Conservation (phyloP, 2,113 vertebrate genomes). For the Tinamus guttatus region DNA sequence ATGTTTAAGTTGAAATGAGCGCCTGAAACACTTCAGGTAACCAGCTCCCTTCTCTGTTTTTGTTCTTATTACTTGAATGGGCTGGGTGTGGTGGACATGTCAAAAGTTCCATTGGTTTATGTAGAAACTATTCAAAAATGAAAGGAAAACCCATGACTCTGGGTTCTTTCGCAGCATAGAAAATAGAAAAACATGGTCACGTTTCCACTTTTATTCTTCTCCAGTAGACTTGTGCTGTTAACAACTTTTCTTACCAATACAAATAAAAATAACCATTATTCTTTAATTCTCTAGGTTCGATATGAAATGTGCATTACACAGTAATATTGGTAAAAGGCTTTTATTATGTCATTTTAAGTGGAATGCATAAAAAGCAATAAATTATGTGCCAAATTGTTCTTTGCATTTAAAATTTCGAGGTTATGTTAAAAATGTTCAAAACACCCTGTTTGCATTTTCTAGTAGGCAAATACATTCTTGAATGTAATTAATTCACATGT, state of each 20-base stretch:
- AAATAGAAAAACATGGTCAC: not conserved
- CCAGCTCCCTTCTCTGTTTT: not conserved
- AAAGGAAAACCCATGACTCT: not conserved
- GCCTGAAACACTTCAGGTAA: slow-evolving; percentile 37
- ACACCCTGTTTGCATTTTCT: not conserved
- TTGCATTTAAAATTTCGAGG: not conserved
- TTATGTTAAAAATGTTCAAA: not conserved
- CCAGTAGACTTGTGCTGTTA: not conserved
- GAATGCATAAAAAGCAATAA: slow-evolving; percentile 50
- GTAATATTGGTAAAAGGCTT: not conserved
- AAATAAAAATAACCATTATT: not conserved
- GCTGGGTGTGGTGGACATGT: slow-evolving; percentile 59
- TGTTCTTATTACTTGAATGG: slow-evolving; percentile 32
- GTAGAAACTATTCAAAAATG: slow-evolving; percentile 10
- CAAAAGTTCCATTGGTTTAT: slow-evolving; percentile 48
- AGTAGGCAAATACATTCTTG: not conserved
- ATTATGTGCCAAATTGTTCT: slow-evolving; percentile 27
- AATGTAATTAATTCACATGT: not conserved
- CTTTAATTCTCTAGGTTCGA: not conserved
- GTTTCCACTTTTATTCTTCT: not conserved
- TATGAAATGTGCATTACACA: not conserved
- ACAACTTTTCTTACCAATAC: not conserved
- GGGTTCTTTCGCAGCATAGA: not conserved
- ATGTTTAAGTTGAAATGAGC: slow-evolving; percentile 36
- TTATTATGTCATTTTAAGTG: not conserved